These are phyloP conservation scores for Acheta domesticus DNA, from an alignment of 2,888 invertebrate species.

Conservation along the genomic window DNA sequence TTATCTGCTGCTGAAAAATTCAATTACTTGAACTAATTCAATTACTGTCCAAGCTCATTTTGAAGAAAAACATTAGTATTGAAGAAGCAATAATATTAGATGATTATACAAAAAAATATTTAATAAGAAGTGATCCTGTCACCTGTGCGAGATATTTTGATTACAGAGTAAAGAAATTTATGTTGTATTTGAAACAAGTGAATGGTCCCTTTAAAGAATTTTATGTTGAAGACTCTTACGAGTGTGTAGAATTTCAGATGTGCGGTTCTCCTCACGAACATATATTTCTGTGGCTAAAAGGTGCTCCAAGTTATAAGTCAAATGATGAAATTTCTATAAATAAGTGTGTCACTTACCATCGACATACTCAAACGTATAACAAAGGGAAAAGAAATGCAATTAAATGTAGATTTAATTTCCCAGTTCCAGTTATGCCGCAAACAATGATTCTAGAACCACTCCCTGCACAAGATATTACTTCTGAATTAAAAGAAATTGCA, in stretches of 20 bases:
- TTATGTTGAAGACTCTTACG: constrained; percentile 20
- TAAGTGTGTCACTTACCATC: background rate
- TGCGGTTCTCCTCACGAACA: background rate
- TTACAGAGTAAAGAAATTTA: constrained; percentile 32
- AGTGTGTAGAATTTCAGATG: background rate
- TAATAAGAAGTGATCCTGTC: constrained; percentile 40
- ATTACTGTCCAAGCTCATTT: background rate
- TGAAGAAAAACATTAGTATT: background rate
- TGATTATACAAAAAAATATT: constrained; percentile 34
- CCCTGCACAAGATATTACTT: background rate
- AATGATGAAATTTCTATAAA: background rate
- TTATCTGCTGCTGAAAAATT: background rate
- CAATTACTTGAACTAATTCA: background rate
- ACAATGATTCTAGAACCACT: constrained; percentile 26
- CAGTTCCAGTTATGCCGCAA: constrained; percentile 30
- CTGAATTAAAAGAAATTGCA: background rate
- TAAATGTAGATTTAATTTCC: constrained; percentile 30
- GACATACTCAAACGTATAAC: background rate
- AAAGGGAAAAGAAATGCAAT: constrained; percentile 11
- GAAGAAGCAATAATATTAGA: background rate
- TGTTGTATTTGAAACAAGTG: constrained; percentile 24
- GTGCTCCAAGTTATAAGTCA: background rate
- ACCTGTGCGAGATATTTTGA: constrained; percentile 39
- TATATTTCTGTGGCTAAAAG: background rate
- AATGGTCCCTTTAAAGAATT: constrained; percentile 34